Evolutionary conservation across 2,797 vertebrate genomes (phyloP), one percentile per base, ranked within the genome.

Genomic region (Spondyliosoma cantharus): DNA sequence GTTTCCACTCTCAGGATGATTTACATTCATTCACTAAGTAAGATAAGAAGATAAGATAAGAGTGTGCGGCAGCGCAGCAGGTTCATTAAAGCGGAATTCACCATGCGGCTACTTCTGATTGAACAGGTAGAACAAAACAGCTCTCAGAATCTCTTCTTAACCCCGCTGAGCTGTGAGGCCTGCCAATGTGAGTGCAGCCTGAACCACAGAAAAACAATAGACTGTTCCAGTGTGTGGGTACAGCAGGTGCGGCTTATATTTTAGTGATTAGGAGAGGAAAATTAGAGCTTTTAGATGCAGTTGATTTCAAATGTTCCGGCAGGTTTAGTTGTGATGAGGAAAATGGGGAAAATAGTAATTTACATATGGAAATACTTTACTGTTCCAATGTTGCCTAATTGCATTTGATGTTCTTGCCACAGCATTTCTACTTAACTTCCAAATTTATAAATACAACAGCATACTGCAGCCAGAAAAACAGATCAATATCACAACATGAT

Each of bases 61-160:
- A 32, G 37, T 59, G 37, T 62, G 46, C 57, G 42, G 64, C 42
- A 16, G 69, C 37, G 24, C 58, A 71, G 45, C 29, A 50, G 48
- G 32, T 57, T 32, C 64, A 80, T 71, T 82, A 65, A 81, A 52
- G 67, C 59, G 70, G 81, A 82, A 60, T 81, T 67, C 85, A 73
- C n/a, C 11, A 59, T 6, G n/a, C 52, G 45, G 37, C 19, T 70
- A 25, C 50, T 15, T 81, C 14, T 83, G 50, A 82, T 83, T 80
- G 76, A 83, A 63, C 49, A 57, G 63, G 50, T 22, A 42, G 62
- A 84, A 80, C 78, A 86, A 59, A 70, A 29, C 22, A 61, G 37
- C 56, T 68, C 59, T 74, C 67, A 32, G 27, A 48, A 60, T 61
- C 78, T 22, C 64, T 52, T 66, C 79, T 81, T 57, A 80, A 58